Evolutionary conservation across 2,888 invertebrate genomes (phyloP).

Genomic region (Minunthozetes semirufus): DNA sequence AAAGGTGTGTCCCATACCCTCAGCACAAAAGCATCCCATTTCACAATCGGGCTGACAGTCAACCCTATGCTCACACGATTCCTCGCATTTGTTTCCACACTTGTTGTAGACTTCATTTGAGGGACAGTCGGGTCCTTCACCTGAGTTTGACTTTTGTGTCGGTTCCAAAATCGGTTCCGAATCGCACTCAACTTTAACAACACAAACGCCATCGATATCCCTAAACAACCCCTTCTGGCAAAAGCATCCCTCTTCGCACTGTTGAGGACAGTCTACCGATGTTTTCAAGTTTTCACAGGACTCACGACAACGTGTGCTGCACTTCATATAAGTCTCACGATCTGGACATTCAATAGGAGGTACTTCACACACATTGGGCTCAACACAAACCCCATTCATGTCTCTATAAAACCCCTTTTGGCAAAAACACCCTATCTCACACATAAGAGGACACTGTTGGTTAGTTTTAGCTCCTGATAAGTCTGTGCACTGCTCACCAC

Average conservation of each 20-base stretch:
- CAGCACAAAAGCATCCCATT: neutral
- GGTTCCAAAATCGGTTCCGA: neutral
- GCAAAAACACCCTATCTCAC: conserved; percentile 5
- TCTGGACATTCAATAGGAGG: neutral
- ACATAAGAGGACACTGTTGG: neutral
- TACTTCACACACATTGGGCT: neutral
- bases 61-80: neutral
- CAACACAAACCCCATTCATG: neutral
- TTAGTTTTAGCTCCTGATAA: neutral
- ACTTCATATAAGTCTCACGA: neutral
- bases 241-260: neutral
- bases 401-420: neutral
- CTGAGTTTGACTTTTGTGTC: neutral
- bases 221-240: neutral
- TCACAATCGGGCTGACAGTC: neutral
- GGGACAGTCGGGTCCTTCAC: neutral
- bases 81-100: neutral
- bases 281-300: neutral
- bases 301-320: neutral
- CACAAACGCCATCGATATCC: neutral
- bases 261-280: neutral
- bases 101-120: neutral
- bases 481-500: neutral
- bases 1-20: neutral
- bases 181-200: neutral